Evolutionary conservation across 2,113 vertebrate genomes (phyloP).

Genomic region (Corvus hawaiiensis): DNA sequence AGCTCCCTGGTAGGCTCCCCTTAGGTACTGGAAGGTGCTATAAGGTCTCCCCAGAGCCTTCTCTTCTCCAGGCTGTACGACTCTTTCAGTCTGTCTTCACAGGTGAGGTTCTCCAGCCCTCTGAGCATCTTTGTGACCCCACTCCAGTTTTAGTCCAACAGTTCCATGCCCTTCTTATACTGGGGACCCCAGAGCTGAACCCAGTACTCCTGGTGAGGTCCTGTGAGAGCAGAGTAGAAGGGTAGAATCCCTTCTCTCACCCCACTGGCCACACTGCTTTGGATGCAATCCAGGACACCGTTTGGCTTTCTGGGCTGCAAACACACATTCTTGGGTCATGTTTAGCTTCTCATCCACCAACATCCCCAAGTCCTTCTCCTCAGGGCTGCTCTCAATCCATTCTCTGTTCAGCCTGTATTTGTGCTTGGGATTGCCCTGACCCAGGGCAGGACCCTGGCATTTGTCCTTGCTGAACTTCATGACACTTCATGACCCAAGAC

Average conservation of each 20-base stretch:
- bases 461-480: neutral
- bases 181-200: neutral
- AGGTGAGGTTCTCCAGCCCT: neutral
- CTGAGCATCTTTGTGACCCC: neutral
- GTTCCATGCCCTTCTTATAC: neutral
- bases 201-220: neutral
- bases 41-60: neutral
- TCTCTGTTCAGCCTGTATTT: neutral
- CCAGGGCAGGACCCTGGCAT: neutral
- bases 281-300: neutral
- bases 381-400: neutral
- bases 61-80: neutral
- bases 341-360: neutral
- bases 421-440: neutral
- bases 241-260: neutral
- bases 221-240: neutral
- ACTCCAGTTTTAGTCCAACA: neutral
- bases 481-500: neutral
- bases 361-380: neutral
- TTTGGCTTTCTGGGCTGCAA: neutral
- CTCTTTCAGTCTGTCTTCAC: neutral
- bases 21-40: neutral
- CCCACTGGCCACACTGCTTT: neutral
- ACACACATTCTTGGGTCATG: fast-evolving
- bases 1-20: neutral